Conservation (phyloP, 2,113 vertebrate species). For the Plecturocebus donacophilus region DNA sequence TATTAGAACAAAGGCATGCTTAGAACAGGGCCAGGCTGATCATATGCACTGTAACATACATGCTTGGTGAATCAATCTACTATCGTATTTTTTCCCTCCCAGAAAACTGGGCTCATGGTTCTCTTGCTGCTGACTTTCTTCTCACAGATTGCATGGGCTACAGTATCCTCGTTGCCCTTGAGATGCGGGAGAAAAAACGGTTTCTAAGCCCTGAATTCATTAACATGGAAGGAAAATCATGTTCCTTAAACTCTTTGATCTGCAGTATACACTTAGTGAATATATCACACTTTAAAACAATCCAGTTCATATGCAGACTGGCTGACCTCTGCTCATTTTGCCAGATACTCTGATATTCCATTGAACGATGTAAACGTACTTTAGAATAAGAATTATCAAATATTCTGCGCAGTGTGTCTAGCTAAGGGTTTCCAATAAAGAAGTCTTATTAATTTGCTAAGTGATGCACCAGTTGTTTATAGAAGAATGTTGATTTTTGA, state of each 20-base stretch:
- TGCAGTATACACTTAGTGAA: rapidly evolving
- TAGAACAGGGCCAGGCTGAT: background rate
- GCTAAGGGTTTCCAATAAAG: background rate
- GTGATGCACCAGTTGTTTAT: background rate
- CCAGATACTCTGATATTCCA: background rate
- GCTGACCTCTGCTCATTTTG: background rate
- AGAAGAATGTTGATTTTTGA: background rate
- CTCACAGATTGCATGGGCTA: background rate
- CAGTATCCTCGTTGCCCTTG: rapidly evolving
- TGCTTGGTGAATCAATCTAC: rapidly evolving
- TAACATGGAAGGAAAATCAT: rapidly evolving
- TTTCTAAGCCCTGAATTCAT: background rate
- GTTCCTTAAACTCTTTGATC: background rate
- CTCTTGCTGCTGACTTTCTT: background rate
- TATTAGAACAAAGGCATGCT: background rate
- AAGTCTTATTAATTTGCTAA: background rate
- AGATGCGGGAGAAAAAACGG: background rate
- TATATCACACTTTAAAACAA: rapidly evolving
- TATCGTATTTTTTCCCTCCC: rapidly evolving
- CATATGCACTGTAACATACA: rapidly evolving
- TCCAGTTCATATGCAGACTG: rapidly evolving
- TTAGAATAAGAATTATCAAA: background rate
- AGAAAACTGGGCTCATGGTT: rapidly evolving
- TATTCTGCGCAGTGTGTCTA: background rate
- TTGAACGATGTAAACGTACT: background rate